phyloP scores from a whole-genome alignment of 2,888 invertebrate genomes.

The Protodeltote pygarga region DNA sequence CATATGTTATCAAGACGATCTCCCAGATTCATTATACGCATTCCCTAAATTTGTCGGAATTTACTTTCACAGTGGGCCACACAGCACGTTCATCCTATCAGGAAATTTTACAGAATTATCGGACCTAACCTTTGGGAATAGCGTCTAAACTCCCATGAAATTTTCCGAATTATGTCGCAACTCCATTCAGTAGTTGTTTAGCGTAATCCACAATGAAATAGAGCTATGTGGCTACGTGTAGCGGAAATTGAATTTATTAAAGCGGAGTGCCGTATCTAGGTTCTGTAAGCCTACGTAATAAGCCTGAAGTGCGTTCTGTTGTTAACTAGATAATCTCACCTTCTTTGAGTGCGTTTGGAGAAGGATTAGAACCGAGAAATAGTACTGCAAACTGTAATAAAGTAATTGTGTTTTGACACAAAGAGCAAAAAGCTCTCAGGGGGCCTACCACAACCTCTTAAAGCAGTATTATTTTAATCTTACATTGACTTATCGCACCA shows the following conservation, averaged over 20 bases:
- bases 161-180: slow-evolving; percentile 31
- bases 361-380: slow-evolving; percentile 12
- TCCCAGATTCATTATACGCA: slow-evolving; percentile 45
- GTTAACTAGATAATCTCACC: slow-evolving; percentile 29
- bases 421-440: no score
- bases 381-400: no score
- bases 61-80: slow-evolving; percentile 46
- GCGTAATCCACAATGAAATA: slow-evolving; percentile 57
- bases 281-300: slow-evolving; percentile 32
- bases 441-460: no score
- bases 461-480: no score
- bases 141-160: slow-evolving; percentile 13
- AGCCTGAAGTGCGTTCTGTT: slow-evolving; percentile 32
- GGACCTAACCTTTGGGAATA: slow-evolving; percentile 3
- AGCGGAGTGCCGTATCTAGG: slow-evolving; percentile 39
- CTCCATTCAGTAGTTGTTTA: slow-evolving; percentile 48
- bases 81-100: slow-evolving; percentile 25
- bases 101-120: slow-evolving; percentile 7
- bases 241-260: slow-evolving; percentile 64
- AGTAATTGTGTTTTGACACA: no score
- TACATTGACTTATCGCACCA: no score
- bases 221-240: slow-evolving; percentile 50
- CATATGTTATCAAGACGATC: slow-evolving; percentile 46
- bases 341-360: slow-evolving; percentile 2
- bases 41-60: slow-evolving; percentile 49